A percentile compares a stretch with the other conserved stretches of the same genome.
Evolutionary conservation across 2,888 invertebrate genomes (phyloP).

Genomic region (Zelleria hepariella): DNA sequence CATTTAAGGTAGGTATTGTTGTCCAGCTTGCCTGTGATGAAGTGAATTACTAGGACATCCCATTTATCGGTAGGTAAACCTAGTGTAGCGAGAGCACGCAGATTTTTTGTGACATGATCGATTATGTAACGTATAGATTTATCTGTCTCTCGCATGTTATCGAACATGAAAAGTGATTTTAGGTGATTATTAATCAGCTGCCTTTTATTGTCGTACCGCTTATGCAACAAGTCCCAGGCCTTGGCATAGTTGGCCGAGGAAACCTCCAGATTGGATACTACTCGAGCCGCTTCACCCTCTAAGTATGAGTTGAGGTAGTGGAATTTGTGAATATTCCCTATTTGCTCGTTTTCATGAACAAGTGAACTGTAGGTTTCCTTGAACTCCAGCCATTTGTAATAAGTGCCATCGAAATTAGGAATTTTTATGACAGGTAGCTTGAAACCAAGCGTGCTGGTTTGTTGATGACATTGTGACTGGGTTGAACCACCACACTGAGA

Average conservation of each 20-base stretch:
- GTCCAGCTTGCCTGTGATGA: background rate
- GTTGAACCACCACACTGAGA: no score
- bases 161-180: conserved; percentile 17
- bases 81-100: conserved; percentile 10
- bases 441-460: conserved; percentile 6
- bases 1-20: background rate
- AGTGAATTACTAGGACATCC: conserved; percentile 11
- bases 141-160: conserved; percentile 15
- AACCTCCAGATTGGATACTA: conserved; percentile 18
- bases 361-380: conserved; percentile 14
- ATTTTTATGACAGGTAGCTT: conserved; percentile 15
- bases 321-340: conserved; percentile 16
- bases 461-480: background rate
- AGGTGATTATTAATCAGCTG: conserved; percentile 19
- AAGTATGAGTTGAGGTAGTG: conserved; percentile 19
- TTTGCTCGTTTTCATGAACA: conserved; percentile 15
- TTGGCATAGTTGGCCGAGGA: conserved; percentile 14
- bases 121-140: conserved; percentile 16
- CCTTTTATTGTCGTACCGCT: conserved; percentile 17
- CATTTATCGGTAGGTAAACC: conserved; percentile 14
- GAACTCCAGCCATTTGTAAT: conserved; percentile 19
- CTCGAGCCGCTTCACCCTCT: conserved; percentile 16
- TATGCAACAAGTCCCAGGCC: conserved; percentile 19
- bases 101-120: conserved; percentile 20
- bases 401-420: conserved; percentile 16